These are phyloP conservation scores for Elgaria multicarinata DNA, from an alignment of 2,113 vertebrate species.

Conservation along the genomic window DNA sequence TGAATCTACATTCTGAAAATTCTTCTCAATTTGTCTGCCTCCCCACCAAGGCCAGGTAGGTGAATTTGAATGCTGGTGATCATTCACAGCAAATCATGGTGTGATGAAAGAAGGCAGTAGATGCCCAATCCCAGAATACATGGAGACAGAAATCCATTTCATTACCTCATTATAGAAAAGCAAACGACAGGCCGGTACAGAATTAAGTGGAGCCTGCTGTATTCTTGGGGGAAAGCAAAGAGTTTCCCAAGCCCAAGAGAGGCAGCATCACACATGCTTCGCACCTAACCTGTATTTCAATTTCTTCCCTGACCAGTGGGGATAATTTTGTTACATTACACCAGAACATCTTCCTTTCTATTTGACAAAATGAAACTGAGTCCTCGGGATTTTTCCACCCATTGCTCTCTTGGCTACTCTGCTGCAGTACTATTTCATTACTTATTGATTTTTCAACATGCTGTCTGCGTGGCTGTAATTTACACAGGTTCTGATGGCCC, in stretches of 20 bases:
- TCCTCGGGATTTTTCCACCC: slow-evolving; percentile 84
- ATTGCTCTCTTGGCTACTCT: slow-evolving; percentile 82
- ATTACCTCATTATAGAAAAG: not conserved
- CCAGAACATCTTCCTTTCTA: slow-evolving; percentile 81
- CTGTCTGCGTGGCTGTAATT: slow-evolving; percentile 84
- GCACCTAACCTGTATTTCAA: slow-evolving; percentile 62
- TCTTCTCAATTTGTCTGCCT: not conserved
- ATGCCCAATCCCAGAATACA: not conserved
- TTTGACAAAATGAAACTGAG: slow-evolving; percentile 82
- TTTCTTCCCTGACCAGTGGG: slow-evolving; percentile 72
- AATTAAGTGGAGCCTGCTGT: not conserved
- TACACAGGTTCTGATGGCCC: slow-evolving; percentile 83
- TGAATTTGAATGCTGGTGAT: slow-evolving; percentile 9
- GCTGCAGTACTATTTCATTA: slow-evolving; percentile 84
- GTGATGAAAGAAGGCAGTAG: not conserved
- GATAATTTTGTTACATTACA: slow-evolving; percentile 75
- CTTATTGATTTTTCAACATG: slow-evolving; percentile 83
- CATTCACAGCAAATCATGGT: slow-evolving; percentile 12
- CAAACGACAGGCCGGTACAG: not conserved
- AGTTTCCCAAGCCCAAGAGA: slow-evolving; percentile 18
- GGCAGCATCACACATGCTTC: not conserved
- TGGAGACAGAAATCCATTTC: slow-evolving; percentile 31
- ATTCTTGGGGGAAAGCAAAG: not conserved
- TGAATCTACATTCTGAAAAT: not conserved
- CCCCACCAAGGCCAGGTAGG: not conserved